Conservation (phyloP, 1,140 invertebrate species). For the Drosophila sp. region DNA sequence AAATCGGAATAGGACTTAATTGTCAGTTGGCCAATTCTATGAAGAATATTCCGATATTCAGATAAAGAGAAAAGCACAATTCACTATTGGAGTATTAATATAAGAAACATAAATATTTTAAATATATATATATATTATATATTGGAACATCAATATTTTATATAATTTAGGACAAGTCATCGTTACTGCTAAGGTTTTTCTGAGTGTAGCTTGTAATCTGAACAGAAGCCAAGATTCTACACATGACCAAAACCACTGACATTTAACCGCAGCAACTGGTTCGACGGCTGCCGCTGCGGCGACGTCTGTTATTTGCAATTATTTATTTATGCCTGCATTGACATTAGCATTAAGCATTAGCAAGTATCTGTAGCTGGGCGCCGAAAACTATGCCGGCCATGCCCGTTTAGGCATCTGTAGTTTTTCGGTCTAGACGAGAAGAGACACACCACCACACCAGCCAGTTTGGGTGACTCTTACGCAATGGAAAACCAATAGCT, state of each 20-base stretch:
- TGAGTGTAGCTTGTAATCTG: neutral
- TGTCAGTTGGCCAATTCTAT: too few species aligned
- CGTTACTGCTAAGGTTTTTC: neutral
- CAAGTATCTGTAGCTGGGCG: constrained; percentile 30
- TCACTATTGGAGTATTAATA: too few species aligned
- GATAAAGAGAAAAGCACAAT: too few species aligned
- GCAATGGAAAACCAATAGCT: constrained; percentile 43
- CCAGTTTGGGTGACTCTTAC: constrained; percentile 46
- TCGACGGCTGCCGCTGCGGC: constrained; percentile 37
- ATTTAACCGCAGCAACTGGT: constrained; percentile 72
- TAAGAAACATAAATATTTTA: too few species aligned
- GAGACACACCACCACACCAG: too few species aligned
- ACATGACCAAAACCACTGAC: constrained; percentile 77
- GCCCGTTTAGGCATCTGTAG: constrained; percentile 12
- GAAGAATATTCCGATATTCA: too few species aligned
- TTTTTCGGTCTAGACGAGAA: constrained; percentile 29
- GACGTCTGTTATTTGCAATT: constrained; percentile 64
- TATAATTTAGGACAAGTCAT: too few species aligned
- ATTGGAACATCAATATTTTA: too few species aligned
- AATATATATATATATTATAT: too few species aligned
- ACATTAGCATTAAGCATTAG: constrained; percentile 74
- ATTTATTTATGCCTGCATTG: constrained; percentile 84
- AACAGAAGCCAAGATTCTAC: constrained; percentile 57
- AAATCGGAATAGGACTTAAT: too few species aligned
- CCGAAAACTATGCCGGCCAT: constrained; percentile 51